Percentiles rank a stretch among this genome's conserved stretches.
These are phyloP conservation scores for Saturnia japonica DNA, from an alignment of 2,888 invertebrate species.

Conservation along the genomic window DNA sequence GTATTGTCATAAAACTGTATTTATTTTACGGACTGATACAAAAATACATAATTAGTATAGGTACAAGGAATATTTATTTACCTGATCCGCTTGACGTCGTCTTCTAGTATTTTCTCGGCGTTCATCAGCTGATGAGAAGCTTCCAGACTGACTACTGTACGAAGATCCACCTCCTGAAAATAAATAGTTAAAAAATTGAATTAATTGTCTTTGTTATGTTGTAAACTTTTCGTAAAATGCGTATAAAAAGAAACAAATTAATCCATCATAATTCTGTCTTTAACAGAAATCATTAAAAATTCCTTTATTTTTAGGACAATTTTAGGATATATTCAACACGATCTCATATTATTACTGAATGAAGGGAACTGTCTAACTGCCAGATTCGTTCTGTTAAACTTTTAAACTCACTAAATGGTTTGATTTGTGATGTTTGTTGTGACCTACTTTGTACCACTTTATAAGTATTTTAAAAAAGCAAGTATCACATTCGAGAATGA, in stretches of 20 bases:
- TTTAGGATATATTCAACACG: background rate
- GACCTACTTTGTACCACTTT: background rate
- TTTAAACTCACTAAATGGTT: background rate
- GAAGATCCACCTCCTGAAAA: conserved; percentile 20
- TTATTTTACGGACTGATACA: background rate
- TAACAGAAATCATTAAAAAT: background rate
- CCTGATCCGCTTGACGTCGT: conserved; percentile 19
- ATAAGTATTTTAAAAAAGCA: background rate
- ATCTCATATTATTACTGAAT: too few relatives aligned
- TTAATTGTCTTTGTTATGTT: background rate
- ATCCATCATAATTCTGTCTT: background rate
- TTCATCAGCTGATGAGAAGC: conserved; percentile 7
- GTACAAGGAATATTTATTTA: background rate
- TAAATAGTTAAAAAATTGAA: conserved; percentile 1
- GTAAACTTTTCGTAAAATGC: background rate
- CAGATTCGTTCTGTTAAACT: background rate
- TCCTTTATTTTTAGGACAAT: background rate
- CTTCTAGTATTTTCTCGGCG: conserved; percentile 21
- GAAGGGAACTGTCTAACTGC: background rate
- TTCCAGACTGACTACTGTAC: conserved; percentile 17
- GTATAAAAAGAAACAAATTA: background rate
- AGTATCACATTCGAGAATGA: background rate
- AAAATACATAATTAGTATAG: background rate
- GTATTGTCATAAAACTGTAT: background rate
- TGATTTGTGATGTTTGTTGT: background rate